These are phyloP conservation scores for Drosophila sulfurigaster DNA, from an alignment of 1,140 invertebrate genomes.

Conservation along the genomic window DNA sequence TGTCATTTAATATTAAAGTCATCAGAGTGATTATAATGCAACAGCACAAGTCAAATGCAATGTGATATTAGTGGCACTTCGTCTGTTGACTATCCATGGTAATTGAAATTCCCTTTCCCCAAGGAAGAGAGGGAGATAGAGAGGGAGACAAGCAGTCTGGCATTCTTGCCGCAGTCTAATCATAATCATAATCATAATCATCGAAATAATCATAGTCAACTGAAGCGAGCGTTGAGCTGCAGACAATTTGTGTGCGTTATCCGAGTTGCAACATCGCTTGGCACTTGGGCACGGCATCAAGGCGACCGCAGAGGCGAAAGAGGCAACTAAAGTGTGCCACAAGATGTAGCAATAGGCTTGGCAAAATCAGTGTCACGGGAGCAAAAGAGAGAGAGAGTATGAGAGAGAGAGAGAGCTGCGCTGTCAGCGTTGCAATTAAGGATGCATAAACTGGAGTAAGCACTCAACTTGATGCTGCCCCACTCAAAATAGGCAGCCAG, in stretches of 20 bases:
- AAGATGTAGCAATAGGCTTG: neutral
- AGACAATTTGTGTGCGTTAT: constrained; percentile 59
- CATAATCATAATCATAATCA: constrained; percentile 6
- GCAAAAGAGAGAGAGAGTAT: constrained; percentile 48
- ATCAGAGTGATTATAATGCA: neutral
- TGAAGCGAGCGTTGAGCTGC: neutral
- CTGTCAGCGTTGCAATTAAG: constrained; percentile 73
- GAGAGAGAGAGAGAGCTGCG: constrained; percentile 9
- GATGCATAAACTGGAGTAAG: constrained; percentile 81
- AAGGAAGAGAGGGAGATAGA: neutral
- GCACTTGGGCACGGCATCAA: constrained; percentile 25
- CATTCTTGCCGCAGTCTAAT: constrained; percentile 7
- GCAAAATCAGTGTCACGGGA: constrained; percentile 81
- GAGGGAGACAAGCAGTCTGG: neutral
- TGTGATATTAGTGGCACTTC: neutral
- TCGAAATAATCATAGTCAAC: neutral
- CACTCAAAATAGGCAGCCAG: constrained; percentile 36
- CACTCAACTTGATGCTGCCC: constrained; percentile 54
- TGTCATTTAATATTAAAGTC: neutral
- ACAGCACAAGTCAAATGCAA: neutral
- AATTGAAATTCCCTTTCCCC: neutral
- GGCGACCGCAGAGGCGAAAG: constrained; percentile 10
- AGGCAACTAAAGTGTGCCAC: constrained; percentile 12
- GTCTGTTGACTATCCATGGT: neutral
- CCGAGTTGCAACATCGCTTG: constrained; percentile 53